phyloP scores from a whole-genome alignment of 2,888 invertebrate species.

The Lasius fuliginosus region DNA sequence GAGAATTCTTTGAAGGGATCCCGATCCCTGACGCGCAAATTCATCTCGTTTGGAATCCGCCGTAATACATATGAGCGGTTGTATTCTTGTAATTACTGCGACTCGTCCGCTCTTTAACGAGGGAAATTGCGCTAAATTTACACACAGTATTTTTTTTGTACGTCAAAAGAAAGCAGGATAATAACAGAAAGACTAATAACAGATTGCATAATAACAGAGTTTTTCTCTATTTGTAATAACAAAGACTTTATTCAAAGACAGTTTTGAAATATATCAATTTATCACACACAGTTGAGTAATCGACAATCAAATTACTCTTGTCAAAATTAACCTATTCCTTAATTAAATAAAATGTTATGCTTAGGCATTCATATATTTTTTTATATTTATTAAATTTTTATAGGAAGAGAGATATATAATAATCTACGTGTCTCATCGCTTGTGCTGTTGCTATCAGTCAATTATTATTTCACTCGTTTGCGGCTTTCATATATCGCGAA shows the following conservation, averaged over 20 bases:
- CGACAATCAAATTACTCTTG: background rate
- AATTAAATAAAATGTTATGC: background rate
- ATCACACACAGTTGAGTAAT: background rate
- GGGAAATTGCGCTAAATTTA: slow-evolving; percentile 41
- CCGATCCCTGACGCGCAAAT: background rate
- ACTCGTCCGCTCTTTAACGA: slow-evolving; percentile 22
- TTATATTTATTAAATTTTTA: background rate
- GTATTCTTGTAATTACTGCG: slow-evolving; percentile 51
- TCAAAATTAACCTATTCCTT: background rate
- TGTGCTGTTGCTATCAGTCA: background rate
- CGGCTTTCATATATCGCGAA: background rate
- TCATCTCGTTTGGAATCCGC: slow-evolving; percentile 6
- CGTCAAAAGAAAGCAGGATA: background rate
- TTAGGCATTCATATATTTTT: background rate
- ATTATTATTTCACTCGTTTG: slow-evolving; percentile 25
- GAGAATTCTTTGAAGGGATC: slow-evolving; percentile 15
- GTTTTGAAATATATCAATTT: background rate
- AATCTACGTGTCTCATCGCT: background rate
- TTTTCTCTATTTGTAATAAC: background rate
- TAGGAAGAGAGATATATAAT: background rate
- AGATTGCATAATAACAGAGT: background rate
- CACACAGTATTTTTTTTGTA: background rate
- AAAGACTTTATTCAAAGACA: background rate
- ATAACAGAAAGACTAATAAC: too few species aligned
- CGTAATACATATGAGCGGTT: slow-evolving; percentile 8